These are phyloP conservation scores for Porites divaricata DNA, from an alignment of 92 coral and sea anemone genomes.

Conservation along the genomic window DNA sequence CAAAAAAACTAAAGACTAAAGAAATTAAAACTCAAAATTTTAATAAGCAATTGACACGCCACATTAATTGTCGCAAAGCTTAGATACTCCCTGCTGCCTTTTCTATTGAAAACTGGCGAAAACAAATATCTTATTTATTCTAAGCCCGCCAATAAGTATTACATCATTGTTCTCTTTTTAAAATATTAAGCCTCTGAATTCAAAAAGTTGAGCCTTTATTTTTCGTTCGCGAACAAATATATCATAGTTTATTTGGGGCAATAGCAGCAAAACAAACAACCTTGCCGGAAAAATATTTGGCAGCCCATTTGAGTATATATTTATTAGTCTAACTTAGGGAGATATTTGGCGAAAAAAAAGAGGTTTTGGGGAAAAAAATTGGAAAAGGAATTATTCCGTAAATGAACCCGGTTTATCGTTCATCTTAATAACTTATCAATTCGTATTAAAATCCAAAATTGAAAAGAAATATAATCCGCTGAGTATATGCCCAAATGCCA, in stretches of 20 bases:
- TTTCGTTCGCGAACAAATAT: neutral
- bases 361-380: no score
- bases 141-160: conserved; percentile 7
- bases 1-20: neutral
- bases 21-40: neutral
- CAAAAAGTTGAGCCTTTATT: neutral
- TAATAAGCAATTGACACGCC: neutral
- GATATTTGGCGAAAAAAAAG: no score
- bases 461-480: conserved; percentile 9
- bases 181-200: neutral
- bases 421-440: conserved; percentile 15
- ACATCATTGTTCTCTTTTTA: neutral
- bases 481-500: neutral
- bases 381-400: conserved; percentile 17
- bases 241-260: no score
- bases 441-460: neutral
- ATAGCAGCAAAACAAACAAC: neutral
- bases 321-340: no score
- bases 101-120: neutral
- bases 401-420: neutral
- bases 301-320: neutral
- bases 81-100: conserved; percentile 17
- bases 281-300: neutral
- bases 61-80: neutral
- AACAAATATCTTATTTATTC: neutral